Evolutionary conservation across 2,113 vertebrate species (phyloP).

Genomic region (Tetrax tetrax): DNA sequence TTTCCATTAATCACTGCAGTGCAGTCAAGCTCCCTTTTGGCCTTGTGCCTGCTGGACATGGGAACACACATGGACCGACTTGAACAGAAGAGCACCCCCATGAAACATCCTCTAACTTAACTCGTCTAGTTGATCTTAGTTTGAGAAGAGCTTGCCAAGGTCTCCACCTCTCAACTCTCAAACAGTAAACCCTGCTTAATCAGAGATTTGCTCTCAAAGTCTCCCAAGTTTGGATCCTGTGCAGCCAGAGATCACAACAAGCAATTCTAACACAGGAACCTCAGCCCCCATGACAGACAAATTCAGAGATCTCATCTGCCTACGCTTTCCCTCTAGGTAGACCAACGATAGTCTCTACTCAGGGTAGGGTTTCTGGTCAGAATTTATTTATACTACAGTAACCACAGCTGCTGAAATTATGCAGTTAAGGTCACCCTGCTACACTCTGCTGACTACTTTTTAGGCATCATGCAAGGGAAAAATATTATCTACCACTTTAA

Average conservation of each 20-base stretch:
- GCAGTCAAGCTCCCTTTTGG: neutral
- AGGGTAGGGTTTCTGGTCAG: neutral
- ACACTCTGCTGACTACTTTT: neutral
- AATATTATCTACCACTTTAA: neutral
- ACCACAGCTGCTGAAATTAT: neutral
- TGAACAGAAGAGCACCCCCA: neutral
- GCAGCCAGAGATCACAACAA: neutral
- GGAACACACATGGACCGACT: neutral
- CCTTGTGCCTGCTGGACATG: neutral
- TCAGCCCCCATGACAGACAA: neutral
- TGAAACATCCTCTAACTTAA: neutral
- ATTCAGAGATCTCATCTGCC: neutral
- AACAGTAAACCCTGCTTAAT: neutral
- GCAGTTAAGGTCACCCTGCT: neutral
- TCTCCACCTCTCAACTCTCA: neutral
- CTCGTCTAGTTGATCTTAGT: neutral
- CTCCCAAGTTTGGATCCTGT: neutral
- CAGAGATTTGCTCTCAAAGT: neutral
- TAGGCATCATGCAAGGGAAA: neutral
- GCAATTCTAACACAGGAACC: neutral
- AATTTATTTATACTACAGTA: neutral
- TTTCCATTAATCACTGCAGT: neutral
- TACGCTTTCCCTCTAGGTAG: neutral
- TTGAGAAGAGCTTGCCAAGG: neutral
- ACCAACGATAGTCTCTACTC: neutral